A percentile compares a stretch with the other conserved stretches of the same genome.
Evolutionary conservation across 2,797 vertebrate species (phyloP).

Genomic region (Spea hammondii): DNA sequence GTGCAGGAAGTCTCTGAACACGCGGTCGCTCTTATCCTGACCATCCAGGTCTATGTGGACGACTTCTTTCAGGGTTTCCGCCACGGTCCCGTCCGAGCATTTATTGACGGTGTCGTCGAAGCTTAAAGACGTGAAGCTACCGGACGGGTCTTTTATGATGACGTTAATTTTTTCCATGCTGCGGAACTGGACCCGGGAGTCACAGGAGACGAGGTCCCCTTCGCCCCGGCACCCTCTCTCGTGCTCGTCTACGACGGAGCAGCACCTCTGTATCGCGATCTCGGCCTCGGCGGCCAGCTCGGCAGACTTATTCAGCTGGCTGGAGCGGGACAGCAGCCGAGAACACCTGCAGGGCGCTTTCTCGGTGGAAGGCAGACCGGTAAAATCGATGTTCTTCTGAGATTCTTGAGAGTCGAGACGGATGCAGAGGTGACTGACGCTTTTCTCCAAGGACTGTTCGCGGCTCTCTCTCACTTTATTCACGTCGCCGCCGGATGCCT

Average conservation of each 20-base stretch:
- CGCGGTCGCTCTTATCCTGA: constrained; percentile 67
- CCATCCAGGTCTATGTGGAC: constrained; percentile 76
- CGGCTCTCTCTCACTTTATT: constrained; percentile 23
- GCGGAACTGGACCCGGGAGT: constrained; percentile 59
- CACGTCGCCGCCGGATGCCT: constrained; percentile 37
- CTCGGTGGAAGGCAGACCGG: constrained; percentile 21
- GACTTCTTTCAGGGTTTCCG: constrained; percentile 68
- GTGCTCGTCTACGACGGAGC: constrained; percentile 55
- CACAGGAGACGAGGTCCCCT: constrained; percentile 54
- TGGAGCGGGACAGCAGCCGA: constrained; percentile 43
- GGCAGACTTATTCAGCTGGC: constrained; percentile 49
- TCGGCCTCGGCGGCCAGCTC: constrained; percentile 49
- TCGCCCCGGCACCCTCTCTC: constrained; percentile 55
- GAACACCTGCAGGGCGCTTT: constrained; percentile 51
- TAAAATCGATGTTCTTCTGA: constrained; percentile 43
- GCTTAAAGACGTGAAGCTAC: constrained; percentile 59
- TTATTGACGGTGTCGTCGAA: constrained; percentile 61
- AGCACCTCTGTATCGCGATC: constrained; percentile 45
- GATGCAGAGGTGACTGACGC: constrained; percentile 29
- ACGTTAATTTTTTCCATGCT: constrained; percentile 63
- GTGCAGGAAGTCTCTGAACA: constrained; percentile 70
- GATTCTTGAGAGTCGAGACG: constrained; percentile 45
- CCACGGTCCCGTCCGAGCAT: constrained; percentile 60
- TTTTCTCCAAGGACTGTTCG: constrained; percentile 44
- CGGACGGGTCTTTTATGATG: constrained; percentile 68